Evolutionary conservation across 1,140 invertebrate genomes (phyloP), one percentile per base, ranked within the genome.

Genomic region (Spodoptera litura): DNA sequence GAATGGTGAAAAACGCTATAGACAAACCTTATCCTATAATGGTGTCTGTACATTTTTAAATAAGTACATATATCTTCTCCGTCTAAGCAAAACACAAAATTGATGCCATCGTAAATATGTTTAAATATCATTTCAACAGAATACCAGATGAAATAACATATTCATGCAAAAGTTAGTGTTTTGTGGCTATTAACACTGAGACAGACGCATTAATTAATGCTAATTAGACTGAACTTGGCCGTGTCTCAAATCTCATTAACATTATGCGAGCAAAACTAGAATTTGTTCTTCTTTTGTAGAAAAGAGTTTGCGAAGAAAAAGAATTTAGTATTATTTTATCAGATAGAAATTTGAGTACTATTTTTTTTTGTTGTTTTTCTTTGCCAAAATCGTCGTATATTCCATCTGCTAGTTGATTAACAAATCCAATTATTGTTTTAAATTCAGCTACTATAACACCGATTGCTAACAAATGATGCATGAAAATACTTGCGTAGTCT

Each of bases 201-300:
- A 38, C 68, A 71, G 12, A 68, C 49, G 13, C 25, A 68, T 68
- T 53, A 35, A 71, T 71, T 71, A 71, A 55, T 27, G 52, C 27
- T 38, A 71, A 55, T 56, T 35, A 71, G 27, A 27, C 52, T 56
- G 52, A 38, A 56, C 68, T 71, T 71, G 68, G 52, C 31, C 52
- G 52, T 27, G 27, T 55, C 55, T 56, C 49, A 70, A 70, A 70
- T 52, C 66, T 53, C 52, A 55, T 71, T 71, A 71, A 38, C 38
- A 56, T 55, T 71, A 56, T 55, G 27, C 53, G 3, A 51, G n/a
- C 31, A 38, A 44, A n/a, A 38, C 68, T n/a, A 49, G 49, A 70
- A 71, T 53, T 71, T 38, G 52, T 52, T 52, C 68, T 71, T 71
- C 52, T 53, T 53, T 68, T 11, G 44, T 11, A 52, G 12, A 68